These are phyloP conservation scores for Turritopsis dohrnii DNA, from an alignment of 30 jellyfish, hydroid and myxozoan species.

Conservation along the genomic window DNA sequence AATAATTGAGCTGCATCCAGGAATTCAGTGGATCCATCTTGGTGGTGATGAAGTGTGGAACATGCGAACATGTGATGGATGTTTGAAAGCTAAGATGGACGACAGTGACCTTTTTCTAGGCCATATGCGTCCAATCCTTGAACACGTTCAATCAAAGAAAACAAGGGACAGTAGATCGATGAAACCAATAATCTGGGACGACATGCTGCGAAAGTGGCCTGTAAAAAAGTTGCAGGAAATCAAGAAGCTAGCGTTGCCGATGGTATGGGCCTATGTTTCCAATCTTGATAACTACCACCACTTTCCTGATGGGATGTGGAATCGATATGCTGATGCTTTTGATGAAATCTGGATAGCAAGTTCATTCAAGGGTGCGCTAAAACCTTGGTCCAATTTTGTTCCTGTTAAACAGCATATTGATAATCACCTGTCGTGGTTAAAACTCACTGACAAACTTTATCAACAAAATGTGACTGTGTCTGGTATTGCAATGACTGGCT, in stretches of 20 bases:
- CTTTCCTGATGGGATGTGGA: conserved; percentile 91
- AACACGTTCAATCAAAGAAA: conserved; percentile 30
- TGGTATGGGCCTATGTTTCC: conserved; percentile 90
- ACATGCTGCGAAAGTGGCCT: conserved; percentile 80
- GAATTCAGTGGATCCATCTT: conserved; percentile 66
- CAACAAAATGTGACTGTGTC: conserved; percentile 32
- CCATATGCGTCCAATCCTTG: conserved; percentile 72
- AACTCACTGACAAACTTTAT: conserved; percentile 34
- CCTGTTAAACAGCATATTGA: conserved; percentile 51
- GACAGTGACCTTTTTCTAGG: conserved; percentile 42
- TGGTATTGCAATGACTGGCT: conserved; percentile 88
- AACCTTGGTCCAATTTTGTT: conserved; percentile 62
- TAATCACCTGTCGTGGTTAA: conserved; percentile 76
- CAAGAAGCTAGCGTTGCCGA: conserved; percentile 54
- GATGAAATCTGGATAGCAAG: conserved; percentile 73
- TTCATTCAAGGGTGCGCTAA: conserved; percentile 87
- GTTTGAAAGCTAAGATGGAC: conserved; percentile 18
- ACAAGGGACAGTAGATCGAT: neutral
- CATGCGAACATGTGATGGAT: conserved; percentile 57
- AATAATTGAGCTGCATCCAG: conserved; percentile 53
- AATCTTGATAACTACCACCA: conserved; percentile 41
- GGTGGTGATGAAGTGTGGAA: conserved; percentile 98
- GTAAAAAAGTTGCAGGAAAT: conserved; percentile 40
- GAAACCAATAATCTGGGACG: conserved; percentile 89
- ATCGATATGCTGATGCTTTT: conserved; percentile 45